Conservation (phyloP, 2,113 vertebrate genomes). For the Perognathus longimembris region DNA sequence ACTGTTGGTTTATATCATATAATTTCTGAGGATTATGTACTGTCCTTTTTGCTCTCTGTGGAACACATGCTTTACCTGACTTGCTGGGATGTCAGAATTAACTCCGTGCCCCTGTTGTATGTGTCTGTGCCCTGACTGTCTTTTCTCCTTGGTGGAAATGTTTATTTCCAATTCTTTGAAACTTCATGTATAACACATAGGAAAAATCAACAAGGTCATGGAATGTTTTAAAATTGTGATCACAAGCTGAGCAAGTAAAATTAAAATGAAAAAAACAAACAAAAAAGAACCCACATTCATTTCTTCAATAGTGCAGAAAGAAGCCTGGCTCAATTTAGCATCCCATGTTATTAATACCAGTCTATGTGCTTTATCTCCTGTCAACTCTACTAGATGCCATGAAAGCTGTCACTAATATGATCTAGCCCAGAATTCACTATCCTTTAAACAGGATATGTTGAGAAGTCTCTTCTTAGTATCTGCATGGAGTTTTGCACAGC, state of each 20-base stretch:
- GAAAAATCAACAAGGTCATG: neutral
- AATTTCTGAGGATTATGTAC: neutral
- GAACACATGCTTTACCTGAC: accelerated
- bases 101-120: neutral
- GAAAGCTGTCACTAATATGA: neutral
- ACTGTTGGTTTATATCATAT: too few species aligned
- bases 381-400: neutral
- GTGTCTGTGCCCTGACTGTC: accelerated
- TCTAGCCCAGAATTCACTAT: neutral
- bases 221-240: neutral
- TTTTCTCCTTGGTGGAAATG: neutral
- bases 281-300: neutral
- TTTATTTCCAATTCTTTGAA: neutral
- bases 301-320: neutral
- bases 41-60: neutral
- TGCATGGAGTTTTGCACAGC: too few species aligned
- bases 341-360: neutral
- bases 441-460: neutral
- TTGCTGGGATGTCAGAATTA: too few species aligned
- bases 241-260: neutral
- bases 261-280: neutral
- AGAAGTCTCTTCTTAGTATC: neutral
- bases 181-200: neutral
- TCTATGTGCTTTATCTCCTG: neutral
- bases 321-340: neutral